Conservation (phyloP, 2,113 vertebrate genomes). For the Cheirogaleus medius region DNA sequence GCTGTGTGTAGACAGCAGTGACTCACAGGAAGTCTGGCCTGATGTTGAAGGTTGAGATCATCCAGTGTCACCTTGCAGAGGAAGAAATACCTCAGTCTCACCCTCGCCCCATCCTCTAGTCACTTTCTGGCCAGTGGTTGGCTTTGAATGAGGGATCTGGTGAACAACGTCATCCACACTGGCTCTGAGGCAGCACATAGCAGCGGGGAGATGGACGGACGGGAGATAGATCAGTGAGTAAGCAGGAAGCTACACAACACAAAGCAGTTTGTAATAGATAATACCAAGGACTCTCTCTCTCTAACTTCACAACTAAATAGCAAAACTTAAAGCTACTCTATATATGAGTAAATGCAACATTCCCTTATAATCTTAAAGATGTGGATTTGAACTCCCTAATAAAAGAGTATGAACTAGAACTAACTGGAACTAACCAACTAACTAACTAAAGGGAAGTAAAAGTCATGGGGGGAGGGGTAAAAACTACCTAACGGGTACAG, state of each 20-base stretch:
- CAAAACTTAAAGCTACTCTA: background rate
- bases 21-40: background rate
- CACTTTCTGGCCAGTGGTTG: background rate
- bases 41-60: background rate
- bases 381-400: background rate
- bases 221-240: background rate
- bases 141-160: background rate
- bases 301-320: background rate
- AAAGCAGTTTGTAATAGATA: background rate
- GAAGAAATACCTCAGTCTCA: background rate
- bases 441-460: too few relatives aligned
- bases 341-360: background rate
- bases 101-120: background rate
- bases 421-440: too few relatives aligned
- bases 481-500: too few relatives aligned
- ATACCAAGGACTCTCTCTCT: background rate
- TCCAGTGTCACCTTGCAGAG: background rate
- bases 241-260: background rate
- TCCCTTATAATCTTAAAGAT: background rate
- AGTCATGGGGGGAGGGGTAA: too few relatives aligned
- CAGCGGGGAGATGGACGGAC: background rate
- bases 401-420: background rate
- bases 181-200: rapidly evolving
- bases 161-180: background rate
- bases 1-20: background rate